phyloP scores from a whole-genome alignment of 2,888 invertebrate species.

The Pandemis cinnamomeana region DNA sequence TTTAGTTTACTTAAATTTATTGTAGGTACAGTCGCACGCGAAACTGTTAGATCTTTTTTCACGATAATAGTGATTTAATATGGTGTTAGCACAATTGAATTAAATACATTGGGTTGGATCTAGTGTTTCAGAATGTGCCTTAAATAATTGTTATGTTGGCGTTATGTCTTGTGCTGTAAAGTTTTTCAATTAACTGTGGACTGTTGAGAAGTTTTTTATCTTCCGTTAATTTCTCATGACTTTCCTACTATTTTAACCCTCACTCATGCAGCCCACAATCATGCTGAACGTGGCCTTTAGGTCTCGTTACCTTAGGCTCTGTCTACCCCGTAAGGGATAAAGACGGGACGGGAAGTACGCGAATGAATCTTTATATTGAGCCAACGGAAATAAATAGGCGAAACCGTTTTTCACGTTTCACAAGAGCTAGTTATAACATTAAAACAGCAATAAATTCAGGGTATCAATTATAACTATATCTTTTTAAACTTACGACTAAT shows the following conservation, averaged over 20 bases:
- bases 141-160: neutral
- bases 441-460: neutral
- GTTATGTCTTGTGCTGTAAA: neutral
- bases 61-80: constrained; percentile 51
- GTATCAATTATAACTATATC: constrained; percentile 3
- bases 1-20: constrained; percentile 51
- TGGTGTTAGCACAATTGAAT: constrained; percentile 41
- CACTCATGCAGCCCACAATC: too few relatives aligned
- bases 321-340: too few relatives aligned
- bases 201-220: too few relatives aligned
- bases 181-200: neutral
- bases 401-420: neutral
- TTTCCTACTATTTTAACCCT: too few relatives aligned
- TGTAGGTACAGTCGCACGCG: constrained; percentile 52
- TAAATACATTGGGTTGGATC: constrained; percentile 11
- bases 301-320: too few relatives aligned
- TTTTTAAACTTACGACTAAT: constrained; percentile 4
- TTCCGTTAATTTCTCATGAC: too few relatives aligned
- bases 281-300: too few relatives aligned
- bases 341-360: too few relatives aligned
- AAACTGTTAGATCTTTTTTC: constrained; percentile 53
- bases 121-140: neutral
- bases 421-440: neutral
- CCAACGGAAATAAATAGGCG: neutral
- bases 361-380: too few relatives aligned